A percentile compares a stretch with the other conserved stretches of the same genome.
Conservation (phyloP, 1,140 invertebrate species). For the Cydia splendana region DNA sequence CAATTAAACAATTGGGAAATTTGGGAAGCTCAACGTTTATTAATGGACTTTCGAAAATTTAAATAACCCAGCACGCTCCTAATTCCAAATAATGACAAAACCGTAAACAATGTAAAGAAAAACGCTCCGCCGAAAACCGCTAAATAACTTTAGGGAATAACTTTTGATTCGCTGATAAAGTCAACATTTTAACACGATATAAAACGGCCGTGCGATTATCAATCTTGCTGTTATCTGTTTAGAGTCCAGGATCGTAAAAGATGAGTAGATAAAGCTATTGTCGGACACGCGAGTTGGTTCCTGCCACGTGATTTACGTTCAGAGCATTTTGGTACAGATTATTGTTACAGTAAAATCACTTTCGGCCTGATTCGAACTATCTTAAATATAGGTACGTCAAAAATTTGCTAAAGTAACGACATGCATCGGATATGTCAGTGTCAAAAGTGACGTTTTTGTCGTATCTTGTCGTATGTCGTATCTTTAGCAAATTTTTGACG, state of each 20-base stretch:
- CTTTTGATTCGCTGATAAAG: slow-evolving; percentile 17
- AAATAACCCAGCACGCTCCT: slow-evolving; percentile 1
- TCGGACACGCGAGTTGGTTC: slow-evolving; percentile 30
- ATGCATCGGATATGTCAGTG: too few species aligned
- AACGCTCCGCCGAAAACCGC: background rate
- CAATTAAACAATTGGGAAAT: background rate
- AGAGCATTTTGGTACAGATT: background rate
- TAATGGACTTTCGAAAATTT: background rate
- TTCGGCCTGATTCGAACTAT: background rate
- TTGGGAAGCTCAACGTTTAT: background rate
- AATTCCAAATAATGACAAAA: background rate
- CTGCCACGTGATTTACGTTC: slow-evolving; percentile 26
- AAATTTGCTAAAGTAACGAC: too few species aligned
- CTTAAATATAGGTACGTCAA: too few species aligned
- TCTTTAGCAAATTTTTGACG: too few species aligned
- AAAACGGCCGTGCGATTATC: slow-evolving; percentile 8
- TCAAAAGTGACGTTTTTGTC: too few species aligned
- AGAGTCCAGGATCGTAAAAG: slow-evolving; percentile 19
- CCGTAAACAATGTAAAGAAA: background rate
- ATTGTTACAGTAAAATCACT: background rate
- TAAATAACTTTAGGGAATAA: slow-evolving; percentile 16
- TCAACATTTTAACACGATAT: slow-evolving; percentile 32
- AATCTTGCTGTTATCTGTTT: slow-evolving; percentile 23
- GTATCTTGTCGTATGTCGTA: too few species aligned
- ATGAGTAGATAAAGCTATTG: slow-evolving; percentile 29